Conservation (phyloP, 2,113 vertebrate genomes). For the Pelodiscus sinensis region DNA sequence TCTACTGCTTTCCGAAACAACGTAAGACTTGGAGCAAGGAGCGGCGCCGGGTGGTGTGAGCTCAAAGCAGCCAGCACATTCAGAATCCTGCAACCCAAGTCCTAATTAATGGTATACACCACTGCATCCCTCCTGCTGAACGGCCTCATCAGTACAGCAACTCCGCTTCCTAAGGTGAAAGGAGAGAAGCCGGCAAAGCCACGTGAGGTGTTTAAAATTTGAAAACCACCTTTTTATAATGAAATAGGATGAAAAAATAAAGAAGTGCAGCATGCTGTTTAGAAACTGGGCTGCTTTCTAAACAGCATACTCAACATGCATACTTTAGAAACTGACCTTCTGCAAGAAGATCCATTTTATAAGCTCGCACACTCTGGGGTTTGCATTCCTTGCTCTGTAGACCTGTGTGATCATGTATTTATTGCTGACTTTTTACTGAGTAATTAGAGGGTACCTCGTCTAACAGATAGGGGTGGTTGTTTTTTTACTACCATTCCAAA, state of each 20-base stretch:
- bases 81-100: not conserved
- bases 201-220: not conserved
- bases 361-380: not conserved
- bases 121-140: not conserved
- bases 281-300: not conserved
- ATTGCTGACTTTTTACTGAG: not conserved
- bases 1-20: slow-evolving; percentile 16
- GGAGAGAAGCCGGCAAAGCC: not conserved
- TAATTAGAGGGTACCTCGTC: not conserved
- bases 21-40: not conserved
- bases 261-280: not conserved
- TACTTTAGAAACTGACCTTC: not conserved
- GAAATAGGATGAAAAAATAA: not conserved
- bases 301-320: not conserved
- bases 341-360: not conserved
- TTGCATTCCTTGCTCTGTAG: not conserved
- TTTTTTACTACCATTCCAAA: not conserved
- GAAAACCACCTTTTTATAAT: not conserved
- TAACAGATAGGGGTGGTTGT: not conserved
- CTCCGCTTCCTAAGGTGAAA: not conserved
- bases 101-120: not conserved
- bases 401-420: not conserved
- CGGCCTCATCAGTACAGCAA: not conserved
- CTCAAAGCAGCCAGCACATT: not conserved
- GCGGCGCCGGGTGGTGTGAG: not conserved